Evolutionary conservation across 2,113 vertebrate species (phyloP), one percentile per base, ranked within the genome.

Genomic region (Bubo bubo): DNA sequence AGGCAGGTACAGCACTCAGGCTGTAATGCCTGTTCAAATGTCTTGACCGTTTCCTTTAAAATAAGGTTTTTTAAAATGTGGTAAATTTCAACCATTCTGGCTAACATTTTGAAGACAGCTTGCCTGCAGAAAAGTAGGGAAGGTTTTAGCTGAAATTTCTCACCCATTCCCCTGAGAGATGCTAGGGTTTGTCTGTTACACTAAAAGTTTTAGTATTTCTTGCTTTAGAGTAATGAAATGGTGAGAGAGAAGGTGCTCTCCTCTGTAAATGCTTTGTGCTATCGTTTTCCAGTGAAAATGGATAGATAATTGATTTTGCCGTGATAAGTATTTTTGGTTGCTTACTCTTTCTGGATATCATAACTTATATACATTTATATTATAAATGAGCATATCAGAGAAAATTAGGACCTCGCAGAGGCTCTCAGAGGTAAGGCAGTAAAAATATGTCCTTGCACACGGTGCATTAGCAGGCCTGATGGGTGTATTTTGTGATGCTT

Each of bases 31-130:
- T 34, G 13, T 28, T 35, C 37, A 26, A 24, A 66, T 24, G 8
- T 45, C 27, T 58, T 4, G 7, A 34, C 23, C 22, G 16, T 59
- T 79, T 59, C 24, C 67, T 79, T 49, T 62, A 58, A 82, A 86
- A 75, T 8, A 26, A 0, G 1, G 0, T 45, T 23, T 64, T 56
- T 4, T 5, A 52, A 45, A 59, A 59, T 6, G 2, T 34, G 23
- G 19, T 59, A 70, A 26, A 76, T 87, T 82, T 66, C 60, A 79
- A 34, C 13, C 10, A 9, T 49, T 79, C 52, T 49, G 60, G 5
- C 26, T 71, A 72, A 79, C 79, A 86, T 21, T 71, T 35, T 63
- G 27, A 62, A 83, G 66, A 39, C 4, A 50, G 27, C 4, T 88
- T 3, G 1, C 37, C 20, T 71, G 56, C 21, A 71, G 74, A 37